Evolutionary conservation across 2,797 vertebrate species (phyloP), one percentile per base, ranked within the genome.

Genomic region (Notoglanidium macrostoma): DNA sequence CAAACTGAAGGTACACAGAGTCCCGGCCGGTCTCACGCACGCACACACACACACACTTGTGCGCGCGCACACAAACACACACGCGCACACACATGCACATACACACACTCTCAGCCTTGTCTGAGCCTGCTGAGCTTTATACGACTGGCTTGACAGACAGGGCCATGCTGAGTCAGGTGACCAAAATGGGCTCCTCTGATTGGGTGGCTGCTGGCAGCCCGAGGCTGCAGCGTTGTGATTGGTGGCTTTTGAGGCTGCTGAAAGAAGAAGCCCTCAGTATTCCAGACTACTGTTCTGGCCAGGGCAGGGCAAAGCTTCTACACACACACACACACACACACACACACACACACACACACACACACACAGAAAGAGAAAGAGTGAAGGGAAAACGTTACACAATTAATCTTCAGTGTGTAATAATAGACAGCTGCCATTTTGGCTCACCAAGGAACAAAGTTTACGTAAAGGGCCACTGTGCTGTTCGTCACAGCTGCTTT

Each of bases 131-230:
- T 90, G 95, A 96, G 96, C 96, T 98, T 65, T 98, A 98, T 98
- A 98, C 96, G 96, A 97, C 96, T 95, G 94, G 92, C 94, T 96
- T 98, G 96, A 98, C 94, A 94, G 97, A 97, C 97, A 96, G 97
- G 95, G 94, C 95, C 95, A 95, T 96, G 94, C 90, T 95, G 89
- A 93, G 96, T 98, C 97, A 98, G 94, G 96, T 97, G 98, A 94
- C 91, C 86, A 29, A 87, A 79, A 88, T 89, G 90, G 88, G 87
- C 89, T 85, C 91, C 89, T 88, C 91, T 87, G 92, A 98, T 98
- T 98, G 96, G 98, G 93, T 93, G 87, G 65, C 85, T 86, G 85
- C 83, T 90, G 83, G 90, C 94, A 95, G 93, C 94, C 89, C 84
- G 89, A 90, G 93, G 95, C 77, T 91, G 92, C 90, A 94, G 93